Conservation (phyloP, 2,113 vertebrate species). For the Equus quagga region DNA sequence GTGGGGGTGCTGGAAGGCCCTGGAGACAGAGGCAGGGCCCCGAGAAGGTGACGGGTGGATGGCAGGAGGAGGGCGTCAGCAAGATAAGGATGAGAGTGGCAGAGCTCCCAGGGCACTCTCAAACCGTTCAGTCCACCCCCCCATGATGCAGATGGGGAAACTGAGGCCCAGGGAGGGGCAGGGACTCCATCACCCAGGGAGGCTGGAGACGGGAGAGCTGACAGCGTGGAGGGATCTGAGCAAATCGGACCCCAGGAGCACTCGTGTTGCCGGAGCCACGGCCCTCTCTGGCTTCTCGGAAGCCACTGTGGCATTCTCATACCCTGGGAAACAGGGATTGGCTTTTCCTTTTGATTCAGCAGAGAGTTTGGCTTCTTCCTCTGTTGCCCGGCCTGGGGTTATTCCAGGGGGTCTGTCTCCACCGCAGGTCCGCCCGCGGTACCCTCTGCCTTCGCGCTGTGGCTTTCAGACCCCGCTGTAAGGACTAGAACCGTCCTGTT, state of each 20-base stretch:
- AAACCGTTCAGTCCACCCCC: fast-evolving
- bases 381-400: background rate
- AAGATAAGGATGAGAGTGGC: fast-evolving
- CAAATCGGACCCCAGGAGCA: fast-evolving
- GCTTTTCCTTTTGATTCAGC: background rate
- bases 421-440: background rate
- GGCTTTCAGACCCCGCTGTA: background rate
- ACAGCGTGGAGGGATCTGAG: background rate
- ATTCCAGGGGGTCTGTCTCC: background rate
- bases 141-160: background rate
- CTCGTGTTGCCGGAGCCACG: background rate
- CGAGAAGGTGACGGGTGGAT: background rate
- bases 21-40: background rate
- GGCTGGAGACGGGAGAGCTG: no score
- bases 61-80: background rate
- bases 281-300: background rate
- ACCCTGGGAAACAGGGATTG: background rate
- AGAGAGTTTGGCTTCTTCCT: background rate
- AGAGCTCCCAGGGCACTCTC: background rate
- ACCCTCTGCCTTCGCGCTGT: fast-evolving
- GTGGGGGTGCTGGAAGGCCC: background rate
- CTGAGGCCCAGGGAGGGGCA: background rate
- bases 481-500: background rate
- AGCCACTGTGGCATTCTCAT: background rate
- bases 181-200: background rate